Base-by-base conservation (phyloP, 2,113 vertebrate species). In the Urocolius indicus region DNA sequence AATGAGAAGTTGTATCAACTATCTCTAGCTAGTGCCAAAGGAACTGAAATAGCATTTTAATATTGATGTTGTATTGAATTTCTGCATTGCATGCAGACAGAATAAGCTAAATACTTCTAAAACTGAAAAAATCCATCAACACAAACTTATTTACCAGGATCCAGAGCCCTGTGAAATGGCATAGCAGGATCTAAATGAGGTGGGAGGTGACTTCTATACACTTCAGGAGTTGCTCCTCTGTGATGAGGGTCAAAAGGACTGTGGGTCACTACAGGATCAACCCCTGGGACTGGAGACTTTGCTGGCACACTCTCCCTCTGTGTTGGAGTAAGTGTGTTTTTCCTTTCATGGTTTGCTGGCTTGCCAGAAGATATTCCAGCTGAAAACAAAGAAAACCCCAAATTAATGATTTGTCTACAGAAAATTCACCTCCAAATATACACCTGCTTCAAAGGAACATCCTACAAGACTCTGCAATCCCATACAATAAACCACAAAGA, bases 241-340 rank as follows among this genome's bases (percentile, higher is more conserved):
- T 99, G 99, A 94, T 99, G 99, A 43, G 99, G 98, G 81, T 99
- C 99, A 29, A 99, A 99, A 48, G 99, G 99, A 92, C 99, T 99
- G 95, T 99, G 99, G 88, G 99, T 97, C 54, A 98, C 97, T 16
- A 98, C 97, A 15, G 99, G 99, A 89, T 99, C 99, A 23, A 98
- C 98, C 8, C 98, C 98, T 1, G 98, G 98, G 38, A 99, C 99
- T 1, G 99, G 99, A 34, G 99, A 99, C 97, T 99, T 99, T 36
- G 99, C 98, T 16, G 99, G 97, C 79, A 99, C 96, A 36, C 97
- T 99, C 76, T 99, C 99, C 74, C 99, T 98, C 94, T 99, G 99
- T 11, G 99, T 99, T 3, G 99, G 99, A 21, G 99, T 99, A 93
- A 99, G 98, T 11, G 99, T 97, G 48, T 98, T 99, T 97, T 99